Percentiles rank a stretch among this genome's conserved stretches.
Evolutionary conservation across 2,888 invertebrate species (phyloP).

Genomic region (Electrophaes corylata): DNA sequence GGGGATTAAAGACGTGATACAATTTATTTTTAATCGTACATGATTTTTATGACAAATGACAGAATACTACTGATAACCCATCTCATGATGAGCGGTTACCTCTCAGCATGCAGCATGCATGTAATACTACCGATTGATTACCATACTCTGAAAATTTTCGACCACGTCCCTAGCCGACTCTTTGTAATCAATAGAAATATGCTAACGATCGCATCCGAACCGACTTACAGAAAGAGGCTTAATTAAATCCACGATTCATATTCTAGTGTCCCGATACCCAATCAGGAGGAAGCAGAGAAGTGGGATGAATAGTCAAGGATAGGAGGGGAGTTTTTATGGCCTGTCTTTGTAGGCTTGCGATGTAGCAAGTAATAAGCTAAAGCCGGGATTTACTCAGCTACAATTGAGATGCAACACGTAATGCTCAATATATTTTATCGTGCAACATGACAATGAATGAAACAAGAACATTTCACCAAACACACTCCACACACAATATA

Average conservation of each 20-base stretch:
- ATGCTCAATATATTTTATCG: neutral
- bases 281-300: constrained; percentile 37
- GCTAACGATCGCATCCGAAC: constrained; percentile 39
- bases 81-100: neutral
- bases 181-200: constrained; percentile 44
- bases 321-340: constrained; percentile 15
- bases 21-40: no score
- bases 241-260: constrained; percentile 46
- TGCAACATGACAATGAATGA: neutral
- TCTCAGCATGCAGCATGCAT: no score
- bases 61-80: neutral
- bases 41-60: neutral
- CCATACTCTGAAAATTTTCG: neutral
- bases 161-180: constrained; percentile 27
- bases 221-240: constrained; percentile 40
- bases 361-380: neutral
- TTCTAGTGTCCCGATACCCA: constrained; percentile 43
- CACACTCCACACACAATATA: no score
- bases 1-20: no score
- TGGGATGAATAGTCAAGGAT: constrained; percentile 29
- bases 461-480: no score
- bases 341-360: constrained; percentile 20
- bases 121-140: neutral
- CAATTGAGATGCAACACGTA: neutral
- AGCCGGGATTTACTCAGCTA: neutral